These are phyloP conservation scores for Alectura lathami DNA, from an alignment of 2,113 vertebrate genomes.

Conservation along the genomic window DNA sequence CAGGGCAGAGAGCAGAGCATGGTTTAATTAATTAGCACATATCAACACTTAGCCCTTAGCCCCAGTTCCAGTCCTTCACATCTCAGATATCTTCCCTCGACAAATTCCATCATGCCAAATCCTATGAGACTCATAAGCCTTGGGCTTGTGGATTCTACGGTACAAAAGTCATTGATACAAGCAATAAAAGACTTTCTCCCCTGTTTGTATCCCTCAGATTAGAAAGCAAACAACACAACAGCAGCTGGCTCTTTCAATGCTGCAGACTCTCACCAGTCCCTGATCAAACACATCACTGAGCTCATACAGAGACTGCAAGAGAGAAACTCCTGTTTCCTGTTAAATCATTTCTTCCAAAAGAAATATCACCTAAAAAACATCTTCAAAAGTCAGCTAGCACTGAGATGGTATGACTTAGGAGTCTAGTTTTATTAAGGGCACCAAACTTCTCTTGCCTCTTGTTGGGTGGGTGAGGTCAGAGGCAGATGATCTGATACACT, in stretches of 20 bases:
- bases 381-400: background rate
- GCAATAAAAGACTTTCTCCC: background rate
- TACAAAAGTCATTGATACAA: background rate
- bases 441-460: background rate
- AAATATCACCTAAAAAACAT: background rate
- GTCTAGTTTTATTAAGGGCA: background rate
- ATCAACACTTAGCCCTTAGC: background rate
- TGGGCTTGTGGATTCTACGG: background rate
- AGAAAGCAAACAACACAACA: background rate
- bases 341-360: background rate
- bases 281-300: background rate
- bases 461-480: background rate
- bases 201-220: background rate
- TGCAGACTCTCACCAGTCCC: background rate
- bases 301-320: background rate
- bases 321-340: background rate
- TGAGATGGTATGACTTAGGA: background rate
- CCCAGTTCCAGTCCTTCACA: background rate
- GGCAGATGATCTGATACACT: background rate
- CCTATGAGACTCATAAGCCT: background rate
- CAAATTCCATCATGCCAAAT: background rate
- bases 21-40: background rate
- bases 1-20: accelerated
- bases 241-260: background rate
- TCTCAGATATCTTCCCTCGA: background rate